phyloP scores from a whole-genome alignment of 2,797 vertebrate species.

The Pangasius larnaudii region DNA sequence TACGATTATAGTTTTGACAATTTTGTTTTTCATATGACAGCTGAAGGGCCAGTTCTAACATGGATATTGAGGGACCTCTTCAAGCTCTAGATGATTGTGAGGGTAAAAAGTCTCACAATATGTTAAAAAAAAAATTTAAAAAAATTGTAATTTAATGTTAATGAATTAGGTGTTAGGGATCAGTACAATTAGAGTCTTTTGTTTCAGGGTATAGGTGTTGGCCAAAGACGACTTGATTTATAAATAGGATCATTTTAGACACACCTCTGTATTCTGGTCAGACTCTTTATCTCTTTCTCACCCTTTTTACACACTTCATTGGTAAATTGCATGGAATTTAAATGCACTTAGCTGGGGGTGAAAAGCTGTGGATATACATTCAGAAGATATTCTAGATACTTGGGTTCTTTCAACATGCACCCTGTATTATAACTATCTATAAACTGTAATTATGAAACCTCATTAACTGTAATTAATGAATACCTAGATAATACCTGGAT shows the following conservation, averaged over 20 bases:
- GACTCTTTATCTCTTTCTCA: background rate
- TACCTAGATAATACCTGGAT: conserved; percentile 2
- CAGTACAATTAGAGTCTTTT: conserved; percentile 47
- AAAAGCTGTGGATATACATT: conserved; percentile 39
- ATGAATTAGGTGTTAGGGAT: conserved; percentile 52
- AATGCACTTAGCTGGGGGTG: conserved; percentile 51
- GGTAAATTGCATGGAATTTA: conserved; percentile 51
- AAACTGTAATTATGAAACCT: conserved; percentile 35
- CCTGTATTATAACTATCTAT: conserved; percentile 33
- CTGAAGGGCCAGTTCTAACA: conserved; percentile 13
- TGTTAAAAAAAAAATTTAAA: background rate
- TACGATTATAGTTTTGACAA: conserved; percentile 16
- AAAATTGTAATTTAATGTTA: conserved; percentile 36
- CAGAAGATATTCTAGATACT: conserved; percentile 53
- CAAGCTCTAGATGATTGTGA: conserved; percentile 14
- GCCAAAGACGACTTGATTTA: conserved; percentile 58
- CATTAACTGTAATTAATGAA: conserved; percentile 25
- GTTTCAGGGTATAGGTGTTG: conserved; percentile 53
- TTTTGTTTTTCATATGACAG: conserved; percentile 33
- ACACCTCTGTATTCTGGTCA: conserved; percentile 46
- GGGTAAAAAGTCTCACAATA: background rate
- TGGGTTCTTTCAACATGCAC: conserved; percentile 45
- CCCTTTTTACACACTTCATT: background rate
- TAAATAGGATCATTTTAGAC: conserved; percentile 52
- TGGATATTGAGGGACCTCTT: conserved; percentile 13